phyloP scores from a whole-genome alignment of 2,113 vertebrate genomes.

The Odobenus rosmarus region DNA sequence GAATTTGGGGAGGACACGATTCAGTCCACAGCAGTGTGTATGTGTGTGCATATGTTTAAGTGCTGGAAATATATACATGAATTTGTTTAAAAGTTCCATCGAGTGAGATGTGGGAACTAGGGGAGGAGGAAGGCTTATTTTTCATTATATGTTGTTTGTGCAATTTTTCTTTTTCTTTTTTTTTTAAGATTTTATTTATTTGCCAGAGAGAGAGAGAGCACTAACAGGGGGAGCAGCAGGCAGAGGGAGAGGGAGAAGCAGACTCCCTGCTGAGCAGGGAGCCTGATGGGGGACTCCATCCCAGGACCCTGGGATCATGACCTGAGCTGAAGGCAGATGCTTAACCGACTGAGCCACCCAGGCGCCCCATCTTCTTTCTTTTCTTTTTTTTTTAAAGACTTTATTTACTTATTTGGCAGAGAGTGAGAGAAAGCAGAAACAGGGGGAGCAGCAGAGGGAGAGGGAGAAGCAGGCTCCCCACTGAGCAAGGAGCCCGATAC shows the following conservation, averaged over 20 bases:
- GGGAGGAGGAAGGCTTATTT: not conserved
- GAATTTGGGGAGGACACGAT: not conserved
- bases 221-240: too few species aligned
- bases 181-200: not conserved
- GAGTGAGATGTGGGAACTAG: not conserved
- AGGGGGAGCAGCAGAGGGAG: not conserved
- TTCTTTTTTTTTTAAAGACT: not conserved
- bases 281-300: not conserved
- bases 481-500: too few species aligned
- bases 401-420: not conserved
- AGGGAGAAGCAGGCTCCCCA: not conserved
- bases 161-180: not conserved
- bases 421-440: too few species aligned
- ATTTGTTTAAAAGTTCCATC: not conserved
- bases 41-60: not conserved
- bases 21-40: not conserved
- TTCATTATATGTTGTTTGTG: not conserved
- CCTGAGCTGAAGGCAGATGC: not conserved
- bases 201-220: not conserved
- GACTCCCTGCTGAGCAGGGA: not conserved
- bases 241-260: not conserved
- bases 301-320: not conserved
- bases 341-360: not conserved
- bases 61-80: not conserved
- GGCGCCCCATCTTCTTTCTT: not conserved